Evolutionary conservation across 1,140 invertebrate species (phyloP).

Genomic region (Megalopta genalis): DNA sequence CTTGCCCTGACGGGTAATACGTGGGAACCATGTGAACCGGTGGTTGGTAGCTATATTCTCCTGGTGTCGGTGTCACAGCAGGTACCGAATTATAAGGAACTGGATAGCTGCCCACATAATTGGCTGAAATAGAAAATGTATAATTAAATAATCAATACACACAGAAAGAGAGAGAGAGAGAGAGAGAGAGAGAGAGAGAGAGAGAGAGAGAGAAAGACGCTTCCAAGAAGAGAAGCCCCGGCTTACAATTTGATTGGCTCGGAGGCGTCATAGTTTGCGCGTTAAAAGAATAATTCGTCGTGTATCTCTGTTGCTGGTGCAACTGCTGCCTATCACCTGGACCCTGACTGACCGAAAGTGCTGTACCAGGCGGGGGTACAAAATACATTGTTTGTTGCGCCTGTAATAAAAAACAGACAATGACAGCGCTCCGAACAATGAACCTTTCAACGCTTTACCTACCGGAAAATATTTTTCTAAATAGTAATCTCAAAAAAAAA

Average conservation of each 20-base stretch:
- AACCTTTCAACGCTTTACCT: background rate
- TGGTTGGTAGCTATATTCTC: conserved; percentile 74
- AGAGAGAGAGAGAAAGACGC: background rate
- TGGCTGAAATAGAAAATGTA: conserved; percentile 63
- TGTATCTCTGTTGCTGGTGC: conserved; percentile 74
- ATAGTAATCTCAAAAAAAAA: too few species aligned
- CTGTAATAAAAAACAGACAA: conserved; percentile 40
- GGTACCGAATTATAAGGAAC: conserved; percentile 76
- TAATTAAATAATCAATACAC: background rate
- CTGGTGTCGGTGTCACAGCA: conserved; percentile 68
- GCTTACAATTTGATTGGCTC: conserved; percentile 72
- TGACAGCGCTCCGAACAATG: background rate
- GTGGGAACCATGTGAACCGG: conserved; percentile 74
- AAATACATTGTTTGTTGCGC: conserved; percentile 78
- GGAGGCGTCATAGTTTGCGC: conserved; percentile 76
- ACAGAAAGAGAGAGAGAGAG: too few species aligned
- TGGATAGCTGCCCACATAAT: conserved; percentile 75
- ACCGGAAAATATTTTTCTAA: too few species aligned
- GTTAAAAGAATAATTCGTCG: conserved; percentile 75
- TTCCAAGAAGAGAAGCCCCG: background rate
- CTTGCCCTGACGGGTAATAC: conserved; percentile 73
- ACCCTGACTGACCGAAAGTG: conserved; percentile 72
- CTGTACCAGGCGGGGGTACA: conserved; percentile 71
- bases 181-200: too few species aligned
- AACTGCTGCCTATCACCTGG: conserved; percentile 70